These are phyloP conservation scores for Leptodactylus fuscus DNA, from an alignment of 2,113 vertebrate species.

Conservation along the genomic window DNA sequence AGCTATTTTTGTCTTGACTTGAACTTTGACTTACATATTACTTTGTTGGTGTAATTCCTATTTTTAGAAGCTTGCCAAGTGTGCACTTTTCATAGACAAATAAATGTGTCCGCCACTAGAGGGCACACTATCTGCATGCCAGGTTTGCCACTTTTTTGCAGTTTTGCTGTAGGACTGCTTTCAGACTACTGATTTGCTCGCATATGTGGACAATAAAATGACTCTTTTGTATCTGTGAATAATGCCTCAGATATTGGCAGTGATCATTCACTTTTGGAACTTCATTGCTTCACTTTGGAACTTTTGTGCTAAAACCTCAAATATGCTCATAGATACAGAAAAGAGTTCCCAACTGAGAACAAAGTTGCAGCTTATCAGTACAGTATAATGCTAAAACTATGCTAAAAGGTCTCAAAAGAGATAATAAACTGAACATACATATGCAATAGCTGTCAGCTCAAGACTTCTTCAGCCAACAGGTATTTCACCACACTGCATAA, in stretches of 20 bases:
- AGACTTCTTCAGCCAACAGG: neutral
- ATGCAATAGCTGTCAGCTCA: neutral
- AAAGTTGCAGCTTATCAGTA: neutral
- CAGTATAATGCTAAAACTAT: neutral
- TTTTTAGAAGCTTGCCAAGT: neutral
- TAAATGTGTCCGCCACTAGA: neutral
- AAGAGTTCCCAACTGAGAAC: no score
- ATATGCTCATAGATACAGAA: neutral
- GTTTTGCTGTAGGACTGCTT: neutral
- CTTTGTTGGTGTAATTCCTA: neutral
- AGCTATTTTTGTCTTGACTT: neutral
- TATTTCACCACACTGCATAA: no score
- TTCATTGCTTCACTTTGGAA: neutral
- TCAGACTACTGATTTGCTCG: no score
- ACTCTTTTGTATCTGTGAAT: neutral
- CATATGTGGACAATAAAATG: neutral
- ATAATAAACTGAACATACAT: neutral
- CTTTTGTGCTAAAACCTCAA: neutral
- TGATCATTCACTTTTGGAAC: neutral
- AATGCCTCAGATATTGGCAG: neutral
- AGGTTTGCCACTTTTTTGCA: neutral
- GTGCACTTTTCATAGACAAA: neutral
- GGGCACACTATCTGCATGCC: neutral
- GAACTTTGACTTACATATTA: no score
- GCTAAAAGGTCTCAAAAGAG: no score